Evolutionary conservation across 2,888 invertebrate species (phyloP).

Genomic region (Pseudococcus longispinus): DNA sequence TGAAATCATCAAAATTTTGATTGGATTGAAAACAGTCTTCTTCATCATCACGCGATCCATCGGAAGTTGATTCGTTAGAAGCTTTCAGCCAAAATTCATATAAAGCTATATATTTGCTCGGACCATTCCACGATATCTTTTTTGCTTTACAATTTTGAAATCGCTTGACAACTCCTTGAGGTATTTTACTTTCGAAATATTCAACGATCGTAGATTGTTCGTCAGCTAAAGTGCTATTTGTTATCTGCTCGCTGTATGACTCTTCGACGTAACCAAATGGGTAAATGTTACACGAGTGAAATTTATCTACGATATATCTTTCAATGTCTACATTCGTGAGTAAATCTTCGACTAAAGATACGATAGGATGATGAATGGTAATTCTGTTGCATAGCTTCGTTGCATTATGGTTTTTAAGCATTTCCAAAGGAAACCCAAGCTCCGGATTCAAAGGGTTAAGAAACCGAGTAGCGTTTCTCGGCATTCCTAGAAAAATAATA

Average conservation of each 20-base stretch:
- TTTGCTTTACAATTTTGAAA: neutral
- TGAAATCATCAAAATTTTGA: neutral
- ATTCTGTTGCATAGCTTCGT: neutral
- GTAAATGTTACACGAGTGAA: neutral
- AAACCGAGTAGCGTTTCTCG: neutral
- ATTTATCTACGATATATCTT: neutral
- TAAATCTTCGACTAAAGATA: neutral
- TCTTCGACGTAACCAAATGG: neutral
- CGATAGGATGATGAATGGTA: neutral
- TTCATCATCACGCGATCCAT: neutral
- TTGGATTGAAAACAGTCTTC: neutral
- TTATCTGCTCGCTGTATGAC: neutral
- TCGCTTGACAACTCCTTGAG: neutral
- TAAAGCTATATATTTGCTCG: neutral
- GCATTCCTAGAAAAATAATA: neutral
- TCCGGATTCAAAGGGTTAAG: neutral
- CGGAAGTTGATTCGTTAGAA: neutral
- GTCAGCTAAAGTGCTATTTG: neutral
- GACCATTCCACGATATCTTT: neutral
- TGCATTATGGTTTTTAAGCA: neutral
- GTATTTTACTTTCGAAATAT: conserved; percentile 1
- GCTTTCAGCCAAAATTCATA: neutral
- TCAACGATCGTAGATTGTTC: neutral
- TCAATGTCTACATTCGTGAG: neutral
- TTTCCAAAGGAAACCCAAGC: neutral